Evolutionary conservation across 2,888 invertebrate genomes (phyloP).

Genomic region (Stenchaetothrips biformis): DNA sequence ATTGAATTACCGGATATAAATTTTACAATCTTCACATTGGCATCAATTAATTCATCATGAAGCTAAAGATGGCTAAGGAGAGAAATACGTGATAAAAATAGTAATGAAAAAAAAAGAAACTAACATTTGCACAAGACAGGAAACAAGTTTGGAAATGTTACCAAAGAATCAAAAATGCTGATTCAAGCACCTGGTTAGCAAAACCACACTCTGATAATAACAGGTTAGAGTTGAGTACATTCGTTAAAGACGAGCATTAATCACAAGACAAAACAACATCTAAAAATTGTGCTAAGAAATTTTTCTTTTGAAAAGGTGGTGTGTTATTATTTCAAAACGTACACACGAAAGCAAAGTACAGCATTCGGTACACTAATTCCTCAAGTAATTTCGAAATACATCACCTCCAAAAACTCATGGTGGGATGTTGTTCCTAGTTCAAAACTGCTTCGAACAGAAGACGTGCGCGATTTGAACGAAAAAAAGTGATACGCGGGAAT

Average conservation of each 20-base stretch:
- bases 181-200: background rate
- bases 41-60: background rate
- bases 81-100: background rate
- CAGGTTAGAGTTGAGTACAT: background rate
- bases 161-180: background rate
- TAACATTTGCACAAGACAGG: background rate
- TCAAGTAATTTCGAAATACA: background rate
- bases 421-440: background rate
- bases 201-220: background rate
- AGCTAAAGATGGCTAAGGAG: background rate
- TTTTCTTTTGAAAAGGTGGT: background rate
- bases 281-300: too few relatives aligned
- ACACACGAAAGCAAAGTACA: conserved; percentile 7
- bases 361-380: background rate
- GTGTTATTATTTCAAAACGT: background rate
- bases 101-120: background rate
- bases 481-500: background rate
- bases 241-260: too few relatives aligned
- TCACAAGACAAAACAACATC: too few relatives aligned
- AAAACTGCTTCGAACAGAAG: too few relatives aligned
- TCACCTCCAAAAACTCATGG: conserved; percentile 5
- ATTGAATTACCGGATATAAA: background rate
- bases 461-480: background rate
- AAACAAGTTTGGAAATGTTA: background rate
- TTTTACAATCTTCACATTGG: background rate